phyloP scores from a whole-genome alignment of 2,888 invertebrate species.

The Litoditis marina region DNA sequence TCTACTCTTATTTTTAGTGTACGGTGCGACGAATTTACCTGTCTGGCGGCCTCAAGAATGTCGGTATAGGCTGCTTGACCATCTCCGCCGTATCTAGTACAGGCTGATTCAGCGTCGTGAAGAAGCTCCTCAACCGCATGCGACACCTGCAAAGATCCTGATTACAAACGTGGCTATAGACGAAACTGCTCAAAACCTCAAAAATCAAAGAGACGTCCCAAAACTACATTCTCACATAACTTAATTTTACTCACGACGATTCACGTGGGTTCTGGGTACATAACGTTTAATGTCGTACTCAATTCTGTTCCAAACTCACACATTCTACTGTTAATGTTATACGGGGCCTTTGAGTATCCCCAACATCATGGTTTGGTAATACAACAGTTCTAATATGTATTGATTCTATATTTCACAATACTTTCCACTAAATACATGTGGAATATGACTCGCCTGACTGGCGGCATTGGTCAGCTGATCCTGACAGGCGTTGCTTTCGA shows the following conservation, averaged over 20 bases:
- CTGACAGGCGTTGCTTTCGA: constrained; percentile 70
- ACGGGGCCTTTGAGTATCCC: too few species aligned
- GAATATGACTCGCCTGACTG: constrained; percentile 68
- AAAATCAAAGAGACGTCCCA: too few species aligned
- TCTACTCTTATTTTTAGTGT: not conserved
- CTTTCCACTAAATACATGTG: not conserved
- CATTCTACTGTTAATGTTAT: not conserved
- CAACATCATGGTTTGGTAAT: not conserved
- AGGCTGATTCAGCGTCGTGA: constrained; percentile 66
- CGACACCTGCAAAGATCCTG: constrained; percentile 70
- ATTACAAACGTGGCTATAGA: not conserved
- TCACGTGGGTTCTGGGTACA: too few species aligned
- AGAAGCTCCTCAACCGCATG: constrained; percentile 85
- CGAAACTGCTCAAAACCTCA: not conserved
- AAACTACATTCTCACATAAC: too few species aligned
- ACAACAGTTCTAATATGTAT: not conserved
- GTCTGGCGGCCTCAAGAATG: constrained; percentile 76
- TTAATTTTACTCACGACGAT: too few species aligned
- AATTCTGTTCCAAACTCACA: not conserved
- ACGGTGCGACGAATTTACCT: constrained; percentile 21
- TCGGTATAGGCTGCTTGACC: constrained; percentile 67
- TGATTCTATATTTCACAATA: not conserved
- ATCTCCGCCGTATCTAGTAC: constrained; percentile 22
- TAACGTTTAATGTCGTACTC: too few species aligned
- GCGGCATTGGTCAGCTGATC: constrained; percentile 88